Evolutionary conservation across 2,113 vertebrate genomes (phyloP).

Genomic region (Lophochroa leadbeateri): DNA sequence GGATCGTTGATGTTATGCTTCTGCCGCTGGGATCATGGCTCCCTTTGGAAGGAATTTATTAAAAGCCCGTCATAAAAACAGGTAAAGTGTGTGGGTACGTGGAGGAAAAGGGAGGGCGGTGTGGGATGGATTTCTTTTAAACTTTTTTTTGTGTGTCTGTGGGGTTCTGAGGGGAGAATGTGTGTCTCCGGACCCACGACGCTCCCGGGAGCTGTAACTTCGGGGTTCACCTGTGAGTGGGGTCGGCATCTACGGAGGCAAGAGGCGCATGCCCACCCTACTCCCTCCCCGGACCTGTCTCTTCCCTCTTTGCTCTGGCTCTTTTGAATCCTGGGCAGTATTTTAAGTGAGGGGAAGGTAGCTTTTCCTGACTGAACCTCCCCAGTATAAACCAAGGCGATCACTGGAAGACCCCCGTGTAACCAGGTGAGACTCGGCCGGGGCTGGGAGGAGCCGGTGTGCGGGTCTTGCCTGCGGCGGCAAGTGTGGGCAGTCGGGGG

Average conservation of each 20-base stretch:
- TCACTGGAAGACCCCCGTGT: not conserved
- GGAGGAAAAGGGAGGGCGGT: not conserved
- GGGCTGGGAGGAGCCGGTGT: not conserved
- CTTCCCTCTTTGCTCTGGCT: not conserved
- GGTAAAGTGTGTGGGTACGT: slow-evolving; percentile 70
- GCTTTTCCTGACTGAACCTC: not conserved
- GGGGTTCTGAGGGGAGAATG: not conserved
- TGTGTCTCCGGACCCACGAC: not conserved
- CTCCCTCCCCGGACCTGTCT: too few species aligned
- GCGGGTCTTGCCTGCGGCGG: not conserved
- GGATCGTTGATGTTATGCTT: slow-evolving; percentile 37
- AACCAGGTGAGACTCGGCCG: not conserved
- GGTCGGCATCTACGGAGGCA: not conserved
- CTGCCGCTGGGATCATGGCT: slow-evolving; percentile 80
- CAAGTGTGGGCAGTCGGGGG: not conserved
- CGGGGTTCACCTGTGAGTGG: not conserved
- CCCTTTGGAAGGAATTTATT: slow-evolving; percentile 91
- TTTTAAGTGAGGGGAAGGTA: not conserved
- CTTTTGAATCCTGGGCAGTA: not conserved
- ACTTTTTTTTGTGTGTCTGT: not conserved
- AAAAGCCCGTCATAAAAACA: slow-evolving; percentile 90
- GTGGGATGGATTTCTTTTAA: not conserved
- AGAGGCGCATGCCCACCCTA: not conserved
- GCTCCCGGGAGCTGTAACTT: not conserved
- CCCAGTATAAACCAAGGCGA: not conserved